Percentiles rank a stretch among this genome's conserved stretches.
Conservation (phyloP, 1,140 invertebrate species). For the Acyrthosiphon pisum region DNA sequence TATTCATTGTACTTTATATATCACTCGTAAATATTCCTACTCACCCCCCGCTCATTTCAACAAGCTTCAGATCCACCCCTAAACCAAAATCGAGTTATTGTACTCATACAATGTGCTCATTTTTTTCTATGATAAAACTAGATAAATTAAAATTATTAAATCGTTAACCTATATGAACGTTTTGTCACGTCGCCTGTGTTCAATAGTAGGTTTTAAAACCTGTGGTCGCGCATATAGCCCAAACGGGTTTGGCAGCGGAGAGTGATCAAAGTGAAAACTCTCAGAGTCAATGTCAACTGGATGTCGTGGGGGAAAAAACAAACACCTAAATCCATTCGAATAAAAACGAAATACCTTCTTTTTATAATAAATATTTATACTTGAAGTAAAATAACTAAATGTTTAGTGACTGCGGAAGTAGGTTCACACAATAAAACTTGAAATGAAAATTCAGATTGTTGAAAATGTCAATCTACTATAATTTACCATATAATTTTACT, state of each 20-base stretch:
- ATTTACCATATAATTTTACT: too few species aligned
- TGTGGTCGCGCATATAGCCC: background rate
- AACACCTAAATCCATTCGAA: slow-evolving; percentile 24
- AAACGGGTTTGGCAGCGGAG: slow-evolving; percentile 40
- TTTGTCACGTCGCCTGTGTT: slow-evolving; percentile 9
- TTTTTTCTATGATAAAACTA: background rate
- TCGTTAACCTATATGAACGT: slow-evolving; percentile 16
- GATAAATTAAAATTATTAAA: background rate
- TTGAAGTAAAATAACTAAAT: background rate
- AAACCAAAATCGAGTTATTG: too few species aligned
- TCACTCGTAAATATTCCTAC: too few species aligned
- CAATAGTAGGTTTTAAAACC: background rate
- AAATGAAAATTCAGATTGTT: background rate
- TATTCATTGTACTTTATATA: too few species aligned
- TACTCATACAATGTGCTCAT: background rate
- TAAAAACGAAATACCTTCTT: slow-evolving; percentile 35
- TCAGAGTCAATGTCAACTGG: slow-evolving; percentile 48
- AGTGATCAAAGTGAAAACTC: slow-evolving; percentile 55
- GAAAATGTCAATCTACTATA: too few species aligned
- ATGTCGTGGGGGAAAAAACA: slow-evolving; percentile 17
- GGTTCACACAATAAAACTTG: background rate
- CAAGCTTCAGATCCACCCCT: too few species aligned
- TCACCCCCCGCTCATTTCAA: too few species aligned
- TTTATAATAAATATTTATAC: background rate
- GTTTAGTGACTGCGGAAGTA: background rate